Conservation (phyloP, 2,113 vertebrate species). For the Meleagris gallopavo region DNA sequence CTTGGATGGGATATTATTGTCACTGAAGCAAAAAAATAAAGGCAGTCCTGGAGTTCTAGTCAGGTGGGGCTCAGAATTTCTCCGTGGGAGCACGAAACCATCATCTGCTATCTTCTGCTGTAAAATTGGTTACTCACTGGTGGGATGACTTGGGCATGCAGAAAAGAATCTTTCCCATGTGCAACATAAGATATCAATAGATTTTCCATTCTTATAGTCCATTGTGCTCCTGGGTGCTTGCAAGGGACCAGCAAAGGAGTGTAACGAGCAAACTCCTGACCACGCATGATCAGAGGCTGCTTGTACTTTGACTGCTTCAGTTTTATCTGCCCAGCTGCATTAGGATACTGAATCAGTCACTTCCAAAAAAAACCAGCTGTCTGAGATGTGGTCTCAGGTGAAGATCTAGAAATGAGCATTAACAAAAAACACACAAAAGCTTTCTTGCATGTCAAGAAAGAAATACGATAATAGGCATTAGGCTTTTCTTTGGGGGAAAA, state of each 20-base stretch:
- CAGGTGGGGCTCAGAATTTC: not conserved
- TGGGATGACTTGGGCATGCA: not conserved
- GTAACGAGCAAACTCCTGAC: not conserved
- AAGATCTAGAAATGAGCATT: not conserved
- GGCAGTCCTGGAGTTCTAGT: not conserved
- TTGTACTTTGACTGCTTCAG: not conserved
- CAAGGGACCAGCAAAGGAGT: not conserved
- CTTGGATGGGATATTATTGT: not conserved
- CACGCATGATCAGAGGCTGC: not conserved
- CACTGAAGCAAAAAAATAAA: not conserved
- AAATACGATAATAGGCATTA: not conserved
- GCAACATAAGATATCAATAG: not conserved
- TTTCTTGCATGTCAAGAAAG: not conserved
- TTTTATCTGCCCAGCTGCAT: not conserved
- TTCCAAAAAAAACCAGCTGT: not conserved
- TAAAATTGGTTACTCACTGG: not conserved
- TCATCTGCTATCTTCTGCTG: not conserved
- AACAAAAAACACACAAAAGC: not conserved
- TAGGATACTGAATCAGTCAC: rapidly evolving
- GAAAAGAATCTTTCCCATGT: not conserved
- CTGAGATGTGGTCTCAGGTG: not conserved
- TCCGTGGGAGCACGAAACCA: not conserved
- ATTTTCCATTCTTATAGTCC: not conserved
- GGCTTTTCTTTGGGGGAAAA: not conserved
- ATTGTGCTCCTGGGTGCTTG: not conserved